Evolutionary conservation across 1,140 invertebrate genomes (phyloP).

Genomic region (Rhopalosiphum maidis): DNA sequence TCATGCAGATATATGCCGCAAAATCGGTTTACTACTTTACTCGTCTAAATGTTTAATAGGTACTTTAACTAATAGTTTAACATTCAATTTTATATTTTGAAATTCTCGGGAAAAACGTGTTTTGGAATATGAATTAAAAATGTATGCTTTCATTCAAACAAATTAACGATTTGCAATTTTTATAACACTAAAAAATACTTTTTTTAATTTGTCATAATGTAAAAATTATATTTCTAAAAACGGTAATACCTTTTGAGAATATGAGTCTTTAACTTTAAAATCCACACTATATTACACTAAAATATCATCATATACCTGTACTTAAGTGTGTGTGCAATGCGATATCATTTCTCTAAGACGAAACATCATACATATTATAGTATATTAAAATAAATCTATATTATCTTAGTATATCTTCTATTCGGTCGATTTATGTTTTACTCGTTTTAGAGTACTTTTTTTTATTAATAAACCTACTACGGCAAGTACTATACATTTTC

Average conservation of each 20-base stretch:
- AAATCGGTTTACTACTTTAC: too few relatives aligned
- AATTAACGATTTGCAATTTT: neutral
- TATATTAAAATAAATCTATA: neutral
- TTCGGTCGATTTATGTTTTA: neutral
- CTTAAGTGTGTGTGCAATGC: neutral
- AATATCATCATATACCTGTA: neutral
- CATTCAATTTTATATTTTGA: too few relatives aligned
- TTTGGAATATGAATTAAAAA: neutral
- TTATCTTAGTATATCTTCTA: neutral
- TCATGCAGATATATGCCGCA: too few relatives aligned
- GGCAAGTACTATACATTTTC: neutral
- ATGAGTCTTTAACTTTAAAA: neutral
- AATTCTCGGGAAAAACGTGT: too few relatives aligned
- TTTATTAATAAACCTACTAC: neutral
- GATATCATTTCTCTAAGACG: neutral
- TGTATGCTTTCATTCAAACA: neutral
- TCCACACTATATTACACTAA: neutral
- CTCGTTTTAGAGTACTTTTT: neutral
- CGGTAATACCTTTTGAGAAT: neutral
- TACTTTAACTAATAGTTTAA: too few relatives aligned
- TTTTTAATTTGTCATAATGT: too few relatives aligned
- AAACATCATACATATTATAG: neutral
- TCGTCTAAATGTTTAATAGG: too few relatives aligned
- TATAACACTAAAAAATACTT: too few relatives aligned
- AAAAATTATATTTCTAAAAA: neutral